phyloP scores from a whole-genome alignment of 2,797 vertebrate genomes.

The Hyperoplus lanceolatus region DNA sequence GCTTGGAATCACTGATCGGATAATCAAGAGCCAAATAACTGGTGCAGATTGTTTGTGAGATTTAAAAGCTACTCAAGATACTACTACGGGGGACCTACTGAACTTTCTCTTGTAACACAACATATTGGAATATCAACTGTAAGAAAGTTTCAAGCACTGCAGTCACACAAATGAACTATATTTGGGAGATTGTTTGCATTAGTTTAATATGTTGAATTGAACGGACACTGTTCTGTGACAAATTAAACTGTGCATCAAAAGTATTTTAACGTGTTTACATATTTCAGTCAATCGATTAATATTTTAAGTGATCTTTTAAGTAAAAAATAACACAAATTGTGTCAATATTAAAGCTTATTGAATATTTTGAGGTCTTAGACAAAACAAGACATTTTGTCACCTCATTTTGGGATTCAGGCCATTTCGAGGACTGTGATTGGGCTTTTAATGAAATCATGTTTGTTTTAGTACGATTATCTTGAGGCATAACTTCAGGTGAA shows the following conservation, averaged over 20 bases:
- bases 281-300: neutral
- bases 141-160: neutral
- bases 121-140: neutral
- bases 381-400: neutral
- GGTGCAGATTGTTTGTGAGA: neutral
- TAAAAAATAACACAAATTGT: no score
- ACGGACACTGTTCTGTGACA: neutral
- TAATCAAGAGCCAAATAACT: constrained; percentile 41
- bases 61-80: neutral
- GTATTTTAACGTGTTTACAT: neutral
- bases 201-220: neutral
- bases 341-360: neutral
- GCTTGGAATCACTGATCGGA: constrained; percentile 48
- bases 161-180: neutral
- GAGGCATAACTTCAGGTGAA: no score
- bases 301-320: no score
- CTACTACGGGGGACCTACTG: neutral
- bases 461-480: no score
- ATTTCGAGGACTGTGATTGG: neutral
- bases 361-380: neutral
- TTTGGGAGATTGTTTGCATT: neutral
- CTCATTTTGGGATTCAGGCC: neutral
- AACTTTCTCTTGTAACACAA: neutral
- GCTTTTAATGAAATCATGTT: no score
- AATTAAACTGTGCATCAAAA: neutral